Evolutionary conservation across 2,113 vertebrate species (phyloP), one percentile per base, ranked within the genome.

Genomic region (Aphyosemion australe): DNA sequence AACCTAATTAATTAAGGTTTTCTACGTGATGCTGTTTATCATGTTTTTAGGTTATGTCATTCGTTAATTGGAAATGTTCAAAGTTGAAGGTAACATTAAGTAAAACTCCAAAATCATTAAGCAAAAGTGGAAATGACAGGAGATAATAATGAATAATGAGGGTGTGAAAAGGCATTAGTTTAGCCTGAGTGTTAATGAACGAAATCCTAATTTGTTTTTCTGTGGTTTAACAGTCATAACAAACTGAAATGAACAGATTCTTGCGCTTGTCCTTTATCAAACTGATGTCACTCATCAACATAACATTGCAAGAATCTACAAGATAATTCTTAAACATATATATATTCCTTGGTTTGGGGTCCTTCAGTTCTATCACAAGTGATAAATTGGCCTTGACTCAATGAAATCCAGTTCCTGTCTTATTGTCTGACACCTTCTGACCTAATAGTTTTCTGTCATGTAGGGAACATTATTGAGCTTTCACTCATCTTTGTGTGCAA

Each of bases 61-160:
- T 16, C 10, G 11, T 60, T 9, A 18, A 19, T 43, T 63, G 19
- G 13, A 26, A n/a, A 16, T 42, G 18, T 26, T 21, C 8, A 54
- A 32, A 54, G 8, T 8, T 39, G 51, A 56, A 39, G 7, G 7
- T 10, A 37, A 37, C 34, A 37, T n/a, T 4, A 31, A 20, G 47
- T 51, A 45, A 19, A 6, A 46, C 41, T 20, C 26, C 13, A 6
- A 20, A 34, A 46, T 55, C 2, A 21, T 55, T 49, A 15, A 60
- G 14, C 14, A 42, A 55, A 39, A 21, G 10, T 47, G 6, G 45
- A 59, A 61, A 63, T 50, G 32, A 73, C 52, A 32, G 49, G 9
- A 68, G 37, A 55, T 72, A 20, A 32, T 55, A 20, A 39, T 26
- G 26, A 26, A 5, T 26, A 26, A 26, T 26, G 26, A 26, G 26